A percentile compares a stretch with the other conserved stretches of the same genome.
These are phyloP conservation scores for Notechis scutatus DNA, from an alignment of 2,113 vertebrate species.

Conservation along the genomic window DNA sequence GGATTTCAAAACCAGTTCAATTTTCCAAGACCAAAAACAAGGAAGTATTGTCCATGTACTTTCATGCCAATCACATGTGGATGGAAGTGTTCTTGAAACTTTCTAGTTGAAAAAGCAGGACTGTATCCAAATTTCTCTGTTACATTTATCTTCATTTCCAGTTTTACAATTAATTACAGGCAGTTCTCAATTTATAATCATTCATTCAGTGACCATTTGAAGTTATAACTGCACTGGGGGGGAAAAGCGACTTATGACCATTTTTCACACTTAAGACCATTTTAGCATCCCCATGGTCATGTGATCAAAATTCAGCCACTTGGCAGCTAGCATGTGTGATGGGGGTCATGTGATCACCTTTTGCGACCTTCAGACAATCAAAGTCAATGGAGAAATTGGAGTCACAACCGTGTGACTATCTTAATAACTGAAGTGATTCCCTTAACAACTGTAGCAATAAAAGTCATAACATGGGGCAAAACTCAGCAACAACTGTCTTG, in stretches of 20 bases:
- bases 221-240: too few species aligned
- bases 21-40: background rate
- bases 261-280: background rate
- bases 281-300: background rate
- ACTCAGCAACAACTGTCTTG: background rate
- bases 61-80: background rate
- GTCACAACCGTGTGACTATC: background rate
- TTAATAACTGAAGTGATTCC: background rate
- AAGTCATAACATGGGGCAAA: background rate
- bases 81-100: background rate
- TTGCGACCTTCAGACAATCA: background rate
- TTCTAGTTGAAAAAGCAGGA: background rate
- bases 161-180: conserved; percentile 24
- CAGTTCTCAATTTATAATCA: background rate
- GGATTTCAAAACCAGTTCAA: background rate
- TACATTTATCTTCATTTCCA: conserved; percentile 37
- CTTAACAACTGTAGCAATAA: background rate
- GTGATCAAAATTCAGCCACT: background rate
- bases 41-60: background rate
- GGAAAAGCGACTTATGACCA: background rate
- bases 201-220: background rate
- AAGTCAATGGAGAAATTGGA: background rate
- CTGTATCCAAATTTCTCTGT: background rate
- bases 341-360: background rate
- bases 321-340: background rate